Evolutionary conservation across 1,140 invertebrate species (phyloP).

Genomic region (Aphaenogaster ashmeadi): DNA sequence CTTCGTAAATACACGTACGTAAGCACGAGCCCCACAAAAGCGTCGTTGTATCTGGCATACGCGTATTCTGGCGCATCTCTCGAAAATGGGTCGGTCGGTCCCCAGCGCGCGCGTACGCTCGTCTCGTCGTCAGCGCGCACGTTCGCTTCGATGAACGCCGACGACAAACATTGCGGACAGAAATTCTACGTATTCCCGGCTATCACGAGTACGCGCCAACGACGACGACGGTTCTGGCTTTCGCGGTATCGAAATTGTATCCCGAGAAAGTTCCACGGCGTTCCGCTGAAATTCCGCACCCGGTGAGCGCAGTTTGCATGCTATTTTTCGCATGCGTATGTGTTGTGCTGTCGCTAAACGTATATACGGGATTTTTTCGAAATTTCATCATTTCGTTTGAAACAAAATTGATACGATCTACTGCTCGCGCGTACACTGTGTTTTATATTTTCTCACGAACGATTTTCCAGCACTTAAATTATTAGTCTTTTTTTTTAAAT

Average conservation of each 20-base stretch:
- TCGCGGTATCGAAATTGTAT: constrained; percentile 57
- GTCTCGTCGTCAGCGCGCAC: constrained; percentile 12
- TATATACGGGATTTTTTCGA: neutral
- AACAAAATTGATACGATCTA: neutral
- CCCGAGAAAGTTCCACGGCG: constrained; percentile 40
- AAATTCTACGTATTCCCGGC: constrained; percentile 58
- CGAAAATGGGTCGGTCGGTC: constrained; percentile 58
- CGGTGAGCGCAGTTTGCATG: constrained; percentile 10
- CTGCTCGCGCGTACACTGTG: neutral
- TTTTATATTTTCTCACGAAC: neutral
- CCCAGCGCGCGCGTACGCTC: neutral
- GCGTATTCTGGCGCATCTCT: constrained; percentile 36
- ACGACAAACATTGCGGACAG: constrained; percentile 59
- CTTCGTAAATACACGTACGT: constrained; percentile 41
- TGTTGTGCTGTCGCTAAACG: neutral
- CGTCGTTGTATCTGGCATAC: constrained; percentile 25
- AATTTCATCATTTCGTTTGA: neutral
- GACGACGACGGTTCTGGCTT: constrained; percentile 49
- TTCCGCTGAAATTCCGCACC: constrained; percentile 40
- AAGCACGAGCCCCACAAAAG: constrained; percentile 31
- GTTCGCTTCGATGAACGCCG: constrained; percentile 50
- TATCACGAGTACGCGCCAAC: constrained; percentile 55
- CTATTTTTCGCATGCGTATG: constrained; percentile 30
- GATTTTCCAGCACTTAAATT: neutral
- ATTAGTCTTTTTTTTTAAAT: constrained; percentile 6